Evolutionary conservation across 2,113 vertebrate genomes (phyloP).

Genomic region (Gallinago paraguaiae): DNA sequence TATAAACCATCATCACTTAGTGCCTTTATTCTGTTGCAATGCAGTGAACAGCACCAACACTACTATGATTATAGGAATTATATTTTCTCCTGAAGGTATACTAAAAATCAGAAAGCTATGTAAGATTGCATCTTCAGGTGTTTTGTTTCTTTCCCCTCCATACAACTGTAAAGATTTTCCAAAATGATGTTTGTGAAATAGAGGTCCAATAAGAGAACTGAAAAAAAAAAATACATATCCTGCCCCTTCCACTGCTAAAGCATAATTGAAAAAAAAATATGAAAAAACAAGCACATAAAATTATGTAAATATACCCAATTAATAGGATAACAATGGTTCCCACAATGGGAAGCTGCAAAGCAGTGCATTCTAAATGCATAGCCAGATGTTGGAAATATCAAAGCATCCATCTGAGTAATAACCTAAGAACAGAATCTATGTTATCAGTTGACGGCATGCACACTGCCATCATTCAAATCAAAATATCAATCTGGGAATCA

Average conservation of each 20-base stretch:
- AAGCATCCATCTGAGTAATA: background rate
- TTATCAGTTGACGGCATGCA: background rate
- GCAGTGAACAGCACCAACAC: background rate
- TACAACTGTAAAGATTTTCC: background rate
- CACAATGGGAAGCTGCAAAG: background rate
- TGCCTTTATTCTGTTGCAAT: background rate
- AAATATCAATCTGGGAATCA: background rate
- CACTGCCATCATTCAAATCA: background rate
- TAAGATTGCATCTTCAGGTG: background rate
- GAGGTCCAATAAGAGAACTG: background rate
- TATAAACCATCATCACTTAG: background rate
- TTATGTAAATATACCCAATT: background rate
- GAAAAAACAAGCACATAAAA: background rate
- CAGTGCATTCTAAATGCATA: background rate
- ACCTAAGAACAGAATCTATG: background rate
- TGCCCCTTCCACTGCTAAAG: background rate
- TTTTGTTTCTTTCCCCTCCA: rapidly evolving
- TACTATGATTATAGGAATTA: background rate
- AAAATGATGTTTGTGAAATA: background rate
- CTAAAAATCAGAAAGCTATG: background rate
- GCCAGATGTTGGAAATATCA: background rate
- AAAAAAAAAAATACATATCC: background rate
- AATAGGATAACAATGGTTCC: background rate
- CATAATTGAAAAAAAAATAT: background rate
- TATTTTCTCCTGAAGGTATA: background rate